Base-by-base conservation (phyloP, 2,797 vertebrate genomes). In the Spondyliosoma cantharus region DNA sequence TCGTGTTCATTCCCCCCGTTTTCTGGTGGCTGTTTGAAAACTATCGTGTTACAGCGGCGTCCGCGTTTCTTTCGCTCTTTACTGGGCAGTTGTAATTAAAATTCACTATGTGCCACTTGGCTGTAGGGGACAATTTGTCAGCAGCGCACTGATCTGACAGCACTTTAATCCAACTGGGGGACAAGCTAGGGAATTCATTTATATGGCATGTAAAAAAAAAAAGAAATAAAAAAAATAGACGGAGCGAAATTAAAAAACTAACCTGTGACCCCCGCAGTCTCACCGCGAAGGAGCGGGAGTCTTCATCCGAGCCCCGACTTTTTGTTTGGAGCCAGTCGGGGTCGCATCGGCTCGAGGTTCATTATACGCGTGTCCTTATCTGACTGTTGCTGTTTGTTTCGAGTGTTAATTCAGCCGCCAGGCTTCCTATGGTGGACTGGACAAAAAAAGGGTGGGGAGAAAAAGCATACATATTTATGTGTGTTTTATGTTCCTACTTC, bases 91-190 rank as follows among this genome's bases (percentile, higher is more conserved):
- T 82, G 78, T 95, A 92, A 94, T 96, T 96, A 96, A 95, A 94
- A 97, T 96, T 95, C 95, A 62, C 87, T 64, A 71, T 72, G 60
- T 89, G 89, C 78, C 59, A 87, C 93, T 89, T 71, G 88, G 88
- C 95, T 91, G 91, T 69, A 1, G 91, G 93, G 95, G 92, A 95
- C 94, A 94, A 96, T 96, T 96, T 96, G 96, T 97, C 95, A 96
- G 94, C 91, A 71, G 81, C 76, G 62, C 76, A 89, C 91, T 93
- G 91, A 85, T 86, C 87, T 96, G 96, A 97, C 96, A 96, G 96
- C 94, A 81, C 90, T 95, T 95, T 95, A 95, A 96, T 96, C 95
- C 80, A 71, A 93, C 85, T 66, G 94, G 87, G 87, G 95, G 91
- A 93, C 92, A 90, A 78, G 62, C 92, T 54, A 91, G 91, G 91